Base-by-base conservation (phyloP, 2,797 vertebrate species). In the Bradypus variegatus region DNA sequence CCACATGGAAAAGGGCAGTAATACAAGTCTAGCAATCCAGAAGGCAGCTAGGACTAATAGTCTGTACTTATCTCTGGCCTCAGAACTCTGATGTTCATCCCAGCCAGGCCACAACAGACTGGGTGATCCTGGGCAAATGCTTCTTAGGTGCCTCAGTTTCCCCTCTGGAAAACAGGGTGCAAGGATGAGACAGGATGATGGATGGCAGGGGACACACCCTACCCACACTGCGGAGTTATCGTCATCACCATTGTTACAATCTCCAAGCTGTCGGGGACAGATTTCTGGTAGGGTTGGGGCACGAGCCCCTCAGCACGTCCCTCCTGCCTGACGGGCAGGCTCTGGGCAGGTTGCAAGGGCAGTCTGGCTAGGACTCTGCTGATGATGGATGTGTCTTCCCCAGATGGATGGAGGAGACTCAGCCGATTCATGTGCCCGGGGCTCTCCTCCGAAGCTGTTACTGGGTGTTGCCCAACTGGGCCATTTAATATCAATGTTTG, bases 401-500 rank as follows among this genome's bases (percentile, higher is more conserved):
- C 60, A 88, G 88, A 36, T 48, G 9, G 75, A 25, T 38, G 60
- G 36, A 64, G 88, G 78, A 78, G 64, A 69, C 76, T 91, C 94
- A 55, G 80, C 73, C 33, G 53, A 87, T 83, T 95, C 91, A 90
- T 41, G 73, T 64, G 91, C 89, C 79, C 76, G 36, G 89, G 88
- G 94, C 45, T 10, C 93, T 93, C 92, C 85, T 89, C 78, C 86
- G 92, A 96, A 94, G 89, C 88, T 38, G 75, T 95, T 95, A 89
- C 82, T 96, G 96, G 96, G 96, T 88, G 86, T 97, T 94, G 94
- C 94, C 96, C 93, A 53, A 89, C 95, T 70, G 36, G 91, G 93
- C 95, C 96, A 92, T 95, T 97, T 95, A 96, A 96, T 64, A 95
- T 36, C 95, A 93, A 94, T 97, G 95, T 97, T 97, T 97, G 93